Base-by-base conservation (phyloP, 2,888 invertebrate species). In the Andrena flavipes region DNA sequence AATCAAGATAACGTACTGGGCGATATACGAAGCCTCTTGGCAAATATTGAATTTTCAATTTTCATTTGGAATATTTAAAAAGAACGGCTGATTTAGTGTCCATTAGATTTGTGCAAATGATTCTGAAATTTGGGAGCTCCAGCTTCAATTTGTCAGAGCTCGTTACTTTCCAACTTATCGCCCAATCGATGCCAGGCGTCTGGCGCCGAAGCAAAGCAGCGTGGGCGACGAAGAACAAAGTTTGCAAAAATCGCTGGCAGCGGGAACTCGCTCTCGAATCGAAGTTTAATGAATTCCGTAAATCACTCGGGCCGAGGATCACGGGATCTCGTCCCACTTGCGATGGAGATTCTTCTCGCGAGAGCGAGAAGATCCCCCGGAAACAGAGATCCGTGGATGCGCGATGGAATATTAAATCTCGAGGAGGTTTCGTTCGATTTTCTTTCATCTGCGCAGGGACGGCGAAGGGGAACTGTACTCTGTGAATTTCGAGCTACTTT, bases 241-340 rank as follows among this genome's bases (percentile, higher is more conserved):
- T 64, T 64, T 6, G 65, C 1, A 42, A 67, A 56, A 67, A 74
- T 65, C 10, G 10, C 0, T 3, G 20, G n/a, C 8, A 49, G 33
- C 35, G 16, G 26, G 30, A 49, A 49, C 16, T 30, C 35, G 13
- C 42, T 48, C 42, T 42, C 20, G 51, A 29, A 35, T 7, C 10
- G 54, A 74, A 74, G 56, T 74, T 74, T 74, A 59, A 65, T 56
- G 67, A 74, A 56, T 67, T 2, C 29, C 56, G 30, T 29, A 35
- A 73, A 67, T 73, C 56, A 65, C 5, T 20, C n/a, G 29, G 13
- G 23, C 54, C 30, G 42, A 30, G 54, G 56, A 73, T 67, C 65
- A 30, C 20, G 26, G 16, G 56, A 73, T 20, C 33, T 56, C 29
- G 65, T 59, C 26, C 48, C 63, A 33, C n/a, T n/a, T 65, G 42